phyloP scores from a whole-genome alignment of 2,113 vertebrate genomes.

The Dicaeum eximium region DNA sequence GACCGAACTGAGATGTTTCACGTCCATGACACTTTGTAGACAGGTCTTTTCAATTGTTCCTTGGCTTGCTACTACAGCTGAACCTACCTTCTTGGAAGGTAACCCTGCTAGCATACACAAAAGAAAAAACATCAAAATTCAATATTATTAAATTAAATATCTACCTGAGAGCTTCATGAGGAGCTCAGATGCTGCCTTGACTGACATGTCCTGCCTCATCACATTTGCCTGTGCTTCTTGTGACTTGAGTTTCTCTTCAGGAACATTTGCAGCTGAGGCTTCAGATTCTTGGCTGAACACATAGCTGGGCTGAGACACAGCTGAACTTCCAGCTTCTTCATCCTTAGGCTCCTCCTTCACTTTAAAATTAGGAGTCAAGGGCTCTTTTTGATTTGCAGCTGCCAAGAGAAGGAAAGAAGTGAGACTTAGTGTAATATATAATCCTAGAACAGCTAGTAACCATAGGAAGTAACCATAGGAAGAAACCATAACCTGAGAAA shows the following conservation, averaged over 20 bases:
- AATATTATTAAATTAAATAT: slow-evolving; percentile 11
- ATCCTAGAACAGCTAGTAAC: not conserved
- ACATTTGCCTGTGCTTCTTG: slow-evolving; percentile 77
- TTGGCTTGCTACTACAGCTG: not conserved
- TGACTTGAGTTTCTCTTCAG: slow-evolving; percentile 80
- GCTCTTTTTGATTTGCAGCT: slow-evolving; percentile 98
- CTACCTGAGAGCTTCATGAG: slow-evolving; percentile 98
- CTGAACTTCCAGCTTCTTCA: slow-evolving; percentile 78
- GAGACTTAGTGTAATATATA: not conserved
- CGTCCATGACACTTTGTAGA: not conserved
- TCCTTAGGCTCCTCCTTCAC: slow-evolving; percentile 92
- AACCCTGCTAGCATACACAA: not conserved
- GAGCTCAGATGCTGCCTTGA: slow-evolving; percentile 96
- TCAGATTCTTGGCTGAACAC: slow-evolving; percentile 81
- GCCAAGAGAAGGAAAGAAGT: slow-evolving; percentile 51
- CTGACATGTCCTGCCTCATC: slow-evolving; percentile 88
- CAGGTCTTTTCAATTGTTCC: not conserved
- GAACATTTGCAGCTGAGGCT: slow-evolving; percentile 38
- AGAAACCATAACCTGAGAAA: not conserved
- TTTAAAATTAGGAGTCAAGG: slow-evolving; percentile 87
- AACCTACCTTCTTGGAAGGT: not conserved
- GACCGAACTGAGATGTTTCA: not conserved
- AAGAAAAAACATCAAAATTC: not conserved
- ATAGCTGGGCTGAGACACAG: slow-evolving; percentile 77
- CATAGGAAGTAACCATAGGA: not conserved